These are phyloP conservation scores for Phainopepla nitens DNA, from an alignment of 2,113 vertebrate genomes.

Conservation along the genomic window DNA sequence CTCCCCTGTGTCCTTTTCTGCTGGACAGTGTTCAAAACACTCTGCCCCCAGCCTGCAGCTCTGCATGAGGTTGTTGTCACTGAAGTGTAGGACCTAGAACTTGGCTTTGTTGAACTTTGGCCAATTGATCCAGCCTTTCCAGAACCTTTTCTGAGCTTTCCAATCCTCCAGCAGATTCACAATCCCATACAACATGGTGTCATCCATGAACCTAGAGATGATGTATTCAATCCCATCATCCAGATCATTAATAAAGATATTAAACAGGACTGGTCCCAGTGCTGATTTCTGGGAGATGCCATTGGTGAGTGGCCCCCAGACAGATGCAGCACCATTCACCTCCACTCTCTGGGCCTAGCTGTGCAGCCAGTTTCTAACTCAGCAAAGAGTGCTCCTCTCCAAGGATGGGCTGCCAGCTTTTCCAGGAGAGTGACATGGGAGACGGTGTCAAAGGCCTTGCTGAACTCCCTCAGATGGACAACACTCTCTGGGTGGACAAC, in stretches of 20 bases:
- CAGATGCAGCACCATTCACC: not conserved
- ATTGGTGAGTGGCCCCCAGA: accelerated
- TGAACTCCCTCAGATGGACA: too few relatives aligned
- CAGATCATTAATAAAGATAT: not conserved
- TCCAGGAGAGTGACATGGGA: not conserved
- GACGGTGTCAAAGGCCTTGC: not conserved
- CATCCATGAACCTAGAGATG: not conserved
- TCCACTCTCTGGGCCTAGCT: accelerated
- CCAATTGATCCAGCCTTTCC: not conserved
- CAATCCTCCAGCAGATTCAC: not conserved
- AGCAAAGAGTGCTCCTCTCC: not conserved
- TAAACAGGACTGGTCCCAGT: not conserved
- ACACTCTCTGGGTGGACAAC: too few relatives aligned
- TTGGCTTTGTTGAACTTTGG: not conserved
- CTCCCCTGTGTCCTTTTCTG: not conserved
- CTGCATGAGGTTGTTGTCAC: not conserved
- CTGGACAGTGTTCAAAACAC: not conserved
- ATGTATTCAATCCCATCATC: not conserved
- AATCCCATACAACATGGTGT: not conserved
- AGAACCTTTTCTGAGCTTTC: not conserved
- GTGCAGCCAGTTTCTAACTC: accelerated
- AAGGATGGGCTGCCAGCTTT: accelerated
- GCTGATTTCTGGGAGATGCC: not conserved
- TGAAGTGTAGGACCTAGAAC: not conserved
- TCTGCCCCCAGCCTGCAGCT: not conserved